Evolutionary conservation across 2,113 vertebrate species (phyloP).

Genomic region (Plecotus auritus): DNA sequence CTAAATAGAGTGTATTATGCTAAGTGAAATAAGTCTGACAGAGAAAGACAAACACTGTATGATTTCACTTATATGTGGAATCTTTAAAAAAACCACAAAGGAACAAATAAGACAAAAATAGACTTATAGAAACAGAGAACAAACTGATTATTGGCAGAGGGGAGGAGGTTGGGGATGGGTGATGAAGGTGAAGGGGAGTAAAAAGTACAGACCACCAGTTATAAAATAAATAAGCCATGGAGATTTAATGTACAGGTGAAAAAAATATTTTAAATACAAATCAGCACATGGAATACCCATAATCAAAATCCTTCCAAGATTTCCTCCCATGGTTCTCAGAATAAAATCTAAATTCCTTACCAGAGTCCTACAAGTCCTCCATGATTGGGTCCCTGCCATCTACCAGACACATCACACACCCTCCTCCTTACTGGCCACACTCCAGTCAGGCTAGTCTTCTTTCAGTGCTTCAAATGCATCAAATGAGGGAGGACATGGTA

Average conservation of each 20-base stretch:
- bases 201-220: neutral
- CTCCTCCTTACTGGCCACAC: neutral
- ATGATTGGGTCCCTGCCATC: neutral
- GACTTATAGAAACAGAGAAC: neutral
- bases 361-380: neutral
- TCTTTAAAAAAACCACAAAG: neutral
- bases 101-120: neutral
- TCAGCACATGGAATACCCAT: neutral
- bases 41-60: neutral
- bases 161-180: neutral
- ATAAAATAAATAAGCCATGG: neutral
- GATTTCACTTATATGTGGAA: neutral
- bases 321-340: neutral
- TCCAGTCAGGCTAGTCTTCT: neutral
- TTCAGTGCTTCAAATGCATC: neutral
- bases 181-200: neutral
- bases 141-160: neutral
- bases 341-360: constrained; percentile 14
- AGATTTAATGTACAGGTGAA: neutral
- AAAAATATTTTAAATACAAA: neutral
- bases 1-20: neutral
- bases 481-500: neutral
- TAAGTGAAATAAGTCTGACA: neutral
- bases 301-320: constrained; percentile 14
- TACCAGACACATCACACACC: neutral